Evolutionary conservation across 2,888 invertebrate species (phyloP).

Genomic region (Drosophila kanekoi): DNA sequence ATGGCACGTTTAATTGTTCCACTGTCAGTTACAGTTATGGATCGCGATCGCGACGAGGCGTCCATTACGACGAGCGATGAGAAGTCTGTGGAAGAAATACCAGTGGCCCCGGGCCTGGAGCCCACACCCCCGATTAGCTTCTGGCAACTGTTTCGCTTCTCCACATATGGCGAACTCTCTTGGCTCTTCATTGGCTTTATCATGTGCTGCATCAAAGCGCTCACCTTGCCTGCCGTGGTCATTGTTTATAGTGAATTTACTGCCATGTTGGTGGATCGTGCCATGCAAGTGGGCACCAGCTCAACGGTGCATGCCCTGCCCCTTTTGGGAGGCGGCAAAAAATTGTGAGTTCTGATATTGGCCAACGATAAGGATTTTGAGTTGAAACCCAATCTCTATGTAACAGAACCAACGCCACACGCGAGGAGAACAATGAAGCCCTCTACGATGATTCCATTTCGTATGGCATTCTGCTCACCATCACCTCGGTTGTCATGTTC

Average conservation of each 20-base stretch:
- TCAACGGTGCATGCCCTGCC: slow-evolving; percentile 87
- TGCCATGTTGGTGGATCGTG: slow-evolving; percentile 89
- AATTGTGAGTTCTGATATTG: slow-evolving; percentile 85
- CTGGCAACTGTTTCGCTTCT: slow-evolving; percentile 86
- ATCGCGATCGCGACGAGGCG: slow-evolving; percentile 77
- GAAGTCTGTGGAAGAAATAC: slow-evolving; percentile 64
- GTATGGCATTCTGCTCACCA: slow-evolving; percentile 88
- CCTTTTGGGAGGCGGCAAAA: slow-evolving; percentile 88
- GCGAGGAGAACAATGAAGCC: slow-evolving; percentile 87
- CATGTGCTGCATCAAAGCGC: slow-evolving; percentile 87
- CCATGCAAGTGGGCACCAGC: slow-evolving; percentile 87
- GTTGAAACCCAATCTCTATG: background rate
- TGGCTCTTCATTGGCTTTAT: slow-evolving; percentile 87
- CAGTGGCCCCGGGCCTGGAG: slow-evolving; percentile 74
- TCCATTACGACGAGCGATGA: slow-evolving; percentile 70
- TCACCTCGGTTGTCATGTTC: slow-evolving; percentile 87
- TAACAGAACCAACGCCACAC: slow-evolving; percentile 86
- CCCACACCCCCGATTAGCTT: slow-evolving; percentile 75
- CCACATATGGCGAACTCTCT: slow-evolving; percentile 87
- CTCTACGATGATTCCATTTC: slow-evolving; percentile 89
- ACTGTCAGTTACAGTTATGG: slow-evolving; percentile 61
- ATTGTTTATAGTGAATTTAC: slow-evolving; percentile 91
- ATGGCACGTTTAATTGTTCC: slow-evolving; percentile 24
- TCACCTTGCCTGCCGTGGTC: slow-evolving; percentile 89
- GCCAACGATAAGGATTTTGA: too few species aligned